Base-by-base conservation (phyloP, 2,888 invertebrate species). In the Frankliniella intonsa region DNA sequence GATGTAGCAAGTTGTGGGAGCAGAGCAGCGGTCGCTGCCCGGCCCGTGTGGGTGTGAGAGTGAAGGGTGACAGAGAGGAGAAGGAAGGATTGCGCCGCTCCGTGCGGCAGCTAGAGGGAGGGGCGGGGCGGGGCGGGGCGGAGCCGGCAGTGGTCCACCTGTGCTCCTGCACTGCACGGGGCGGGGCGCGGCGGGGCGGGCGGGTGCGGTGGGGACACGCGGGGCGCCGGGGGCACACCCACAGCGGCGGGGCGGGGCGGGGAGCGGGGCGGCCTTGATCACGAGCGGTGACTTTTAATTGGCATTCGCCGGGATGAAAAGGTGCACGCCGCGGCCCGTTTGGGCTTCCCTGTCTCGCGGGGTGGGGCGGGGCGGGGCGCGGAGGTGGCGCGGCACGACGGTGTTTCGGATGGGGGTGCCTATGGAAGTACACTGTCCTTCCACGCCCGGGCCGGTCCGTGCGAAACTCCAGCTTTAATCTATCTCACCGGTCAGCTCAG, bases 221-320 rank as follows among this genome's bases (percentile, higher is more conserved):
- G 17, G n/a, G 65, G 19, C 9, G 65, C 51, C 9, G 65, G 19
- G 19, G 65, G 19, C 9, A n/a, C 65, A 19, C 19, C 51, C 9
- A n/a, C 19, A 65, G 65, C 19, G n/a, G 65, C 51, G 3, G 69
- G 69, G n/a, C 2, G 69, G 69, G 22, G 12, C 69, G 25, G 69
- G 22, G 69, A 11, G 22, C 22, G 22, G 25, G 69, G 11, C 22
- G 69, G 69, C 69, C 69, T 76, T 76, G 69, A 76, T 76, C 22
- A 25, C 22, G 69, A 76, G 25, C 69, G 25, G 69, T 76, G 69
- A 76, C 69, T 76, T 25, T 76, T 76, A 76, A 76, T 76, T 76
- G 25, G 25, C 22, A 10, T 22, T 76, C 12, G 62, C 19, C 62
- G 14, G 17, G 62, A 62, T 62, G 14, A n/a, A n/a, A 62, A 62